Conservation (phyloP, 2,113 vertebrate species). For the Egretta garzetta region DNA sequence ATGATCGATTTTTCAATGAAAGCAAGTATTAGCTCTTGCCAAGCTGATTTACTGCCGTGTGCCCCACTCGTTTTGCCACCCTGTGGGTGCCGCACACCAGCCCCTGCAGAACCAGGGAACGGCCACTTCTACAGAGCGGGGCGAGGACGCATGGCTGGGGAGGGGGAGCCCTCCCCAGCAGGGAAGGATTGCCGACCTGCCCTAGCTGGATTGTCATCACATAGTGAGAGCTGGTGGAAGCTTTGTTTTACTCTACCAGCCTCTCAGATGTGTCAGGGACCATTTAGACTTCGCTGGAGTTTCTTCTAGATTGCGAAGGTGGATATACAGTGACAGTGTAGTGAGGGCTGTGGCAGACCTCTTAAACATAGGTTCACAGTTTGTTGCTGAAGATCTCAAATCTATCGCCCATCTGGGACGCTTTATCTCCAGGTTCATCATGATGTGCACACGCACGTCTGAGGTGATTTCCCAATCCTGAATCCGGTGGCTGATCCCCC, state of each 20-base stretch:
- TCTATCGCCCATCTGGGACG: neutral
- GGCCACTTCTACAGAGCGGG: too few species aligned
- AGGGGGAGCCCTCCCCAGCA: neutral
- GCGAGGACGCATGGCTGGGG: neutral
- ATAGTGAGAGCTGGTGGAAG: neutral
- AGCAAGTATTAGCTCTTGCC: neutral
- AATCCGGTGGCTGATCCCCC: neutral
- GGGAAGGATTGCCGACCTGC: neutral
- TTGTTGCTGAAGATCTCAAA: neutral
- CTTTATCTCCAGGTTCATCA: neutral
- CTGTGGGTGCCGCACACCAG: neutral
- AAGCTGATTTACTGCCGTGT: neutral
- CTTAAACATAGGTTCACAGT: neutral
- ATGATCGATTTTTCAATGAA: neutral
- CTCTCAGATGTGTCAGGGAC: neutral
- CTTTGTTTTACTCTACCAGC: neutral
- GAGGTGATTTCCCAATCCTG: neutral
- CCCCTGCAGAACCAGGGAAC: neutral
- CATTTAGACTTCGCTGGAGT: neutral
- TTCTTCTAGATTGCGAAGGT: neutral
- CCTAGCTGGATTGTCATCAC: neutral
- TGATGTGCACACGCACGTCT: too few species aligned
- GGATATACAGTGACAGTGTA: neutral
- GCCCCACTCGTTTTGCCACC: neutral
- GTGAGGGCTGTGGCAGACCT: neutral